Base-by-base conservation (phyloP, 2,797 vertebrate species). In the Sebastes hopkinsi region DNA sequence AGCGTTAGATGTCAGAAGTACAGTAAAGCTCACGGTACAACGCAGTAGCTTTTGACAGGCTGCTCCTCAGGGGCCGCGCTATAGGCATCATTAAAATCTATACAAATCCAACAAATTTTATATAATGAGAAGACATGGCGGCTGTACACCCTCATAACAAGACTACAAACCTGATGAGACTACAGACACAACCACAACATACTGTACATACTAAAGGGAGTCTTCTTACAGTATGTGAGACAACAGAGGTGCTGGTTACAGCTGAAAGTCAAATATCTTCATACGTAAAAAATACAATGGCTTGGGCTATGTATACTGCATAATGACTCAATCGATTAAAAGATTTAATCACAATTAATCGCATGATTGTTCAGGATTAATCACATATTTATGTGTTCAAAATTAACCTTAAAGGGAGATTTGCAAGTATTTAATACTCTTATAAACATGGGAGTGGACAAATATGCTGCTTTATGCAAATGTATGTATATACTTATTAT, bases 1-100 rank as follows among this genome's bases (percentile, higher is more conserved):
- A n/a, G 42, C 5, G 71, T 30, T 52, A 36, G 72, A 85, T 69
- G 77, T 75, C 79, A 83, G 42, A 73, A 32, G 80, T 72, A 80
- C 77, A 81, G 80, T 64, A 72, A 81, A 82, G 46, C 86, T 73
- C 67, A n/a, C 58, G 65, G 58, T 59, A 64, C 62, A 34, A 18
- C 11, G 74, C 46, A 5, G 80, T 3, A 56, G 59, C 75, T 46
- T 34, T 62, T 82, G 83, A 76, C 75, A 76, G 78, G 74, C 46
- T 25, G 70, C 69, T 38, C 27, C 82, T 85, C 80, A 92, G 82
- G 89, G 64, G 61, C 75, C n/a, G 58, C 10, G 75, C 79, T 83
- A 23, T 22, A 84, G 66, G 42, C 46, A 36, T 81, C 67, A 56
- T 87, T 87, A 82, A 82, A 83, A 79, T 64, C 66, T 38, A 67